Conservation (phyloP, 92 coral and sea anemone species). For the Scolanthus callimorphus region DNA sequence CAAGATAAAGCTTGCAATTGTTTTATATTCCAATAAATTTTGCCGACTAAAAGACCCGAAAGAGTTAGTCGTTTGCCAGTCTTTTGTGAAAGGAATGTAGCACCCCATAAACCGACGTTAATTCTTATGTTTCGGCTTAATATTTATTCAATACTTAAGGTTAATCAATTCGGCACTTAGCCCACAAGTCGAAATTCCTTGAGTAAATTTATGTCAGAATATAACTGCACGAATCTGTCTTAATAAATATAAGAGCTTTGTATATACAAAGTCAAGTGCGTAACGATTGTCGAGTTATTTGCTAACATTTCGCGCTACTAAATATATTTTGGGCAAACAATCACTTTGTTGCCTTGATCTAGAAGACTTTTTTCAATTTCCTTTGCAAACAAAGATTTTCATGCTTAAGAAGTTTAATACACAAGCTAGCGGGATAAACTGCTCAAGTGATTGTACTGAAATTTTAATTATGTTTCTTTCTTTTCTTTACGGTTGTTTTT, state of each 20-base stretch:
- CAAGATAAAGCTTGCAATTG: too few species aligned
- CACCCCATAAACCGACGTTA: too few species aligned
- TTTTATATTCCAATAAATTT: too few species aligned
- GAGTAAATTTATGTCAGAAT: background rate
- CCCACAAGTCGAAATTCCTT: background rate
- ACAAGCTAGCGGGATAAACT: background rate
- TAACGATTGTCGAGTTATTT: background rate
- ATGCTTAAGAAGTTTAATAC: background rate
- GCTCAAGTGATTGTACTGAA: background rate
- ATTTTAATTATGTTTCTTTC: slow-evolving; percentile 1
- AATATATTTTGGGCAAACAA: background rate
- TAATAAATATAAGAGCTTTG: background rate
- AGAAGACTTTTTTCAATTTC: slow-evolving; percentile 5
- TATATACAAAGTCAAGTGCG: background rate
- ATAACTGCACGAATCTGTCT: background rate
- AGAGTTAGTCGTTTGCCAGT: too few species aligned
- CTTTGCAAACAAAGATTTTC: background rate
- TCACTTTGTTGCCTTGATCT: background rate
- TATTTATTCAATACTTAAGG: too few species aligned
- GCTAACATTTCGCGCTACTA: background rate
- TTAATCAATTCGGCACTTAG: background rate
- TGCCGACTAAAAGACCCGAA: too few species aligned
- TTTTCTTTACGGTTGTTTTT: background rate
- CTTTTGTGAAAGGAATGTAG: too few species aligned
- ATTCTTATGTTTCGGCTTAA: too few species aligned